Conservation (phyloP, 2,797 vertebrate genomes). For the Crotalus adamanteus region DNA sequence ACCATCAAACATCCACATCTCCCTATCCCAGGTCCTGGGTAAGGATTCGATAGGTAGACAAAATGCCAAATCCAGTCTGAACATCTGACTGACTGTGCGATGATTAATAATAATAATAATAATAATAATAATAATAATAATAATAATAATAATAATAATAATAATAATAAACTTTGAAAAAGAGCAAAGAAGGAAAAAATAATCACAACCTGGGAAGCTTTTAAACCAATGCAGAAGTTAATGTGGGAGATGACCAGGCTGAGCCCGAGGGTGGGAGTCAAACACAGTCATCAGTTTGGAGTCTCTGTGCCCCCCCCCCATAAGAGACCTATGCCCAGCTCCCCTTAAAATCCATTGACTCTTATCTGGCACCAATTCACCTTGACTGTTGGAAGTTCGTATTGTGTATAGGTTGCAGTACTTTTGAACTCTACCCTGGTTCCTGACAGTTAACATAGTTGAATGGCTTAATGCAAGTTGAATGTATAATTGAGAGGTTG, state of each 20-base stretch:
- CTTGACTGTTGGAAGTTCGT: neutral
- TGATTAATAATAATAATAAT: neutral
- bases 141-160: neutral
- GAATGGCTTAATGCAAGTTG: neutral
- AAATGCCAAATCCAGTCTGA: no score
- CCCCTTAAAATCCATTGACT: neutral
- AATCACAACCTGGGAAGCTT: neutral
- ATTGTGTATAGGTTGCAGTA: neutral
- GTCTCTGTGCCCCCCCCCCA: neutral
- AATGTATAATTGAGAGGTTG: neutral
- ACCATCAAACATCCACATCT: no score
- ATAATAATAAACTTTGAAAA: constrained; percentile 1
- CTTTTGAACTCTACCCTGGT: neutral
- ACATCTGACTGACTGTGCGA: no score
- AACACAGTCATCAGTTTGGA: neutral
- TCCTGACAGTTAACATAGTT: neutral
- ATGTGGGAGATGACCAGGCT: neutral
- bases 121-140: neutral
- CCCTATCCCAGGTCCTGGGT: no score
- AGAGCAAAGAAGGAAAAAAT: neutral
- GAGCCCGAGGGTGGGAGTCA: neutral
- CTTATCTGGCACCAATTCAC: neutral
- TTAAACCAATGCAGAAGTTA: neutral
- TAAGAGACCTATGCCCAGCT: neutral
- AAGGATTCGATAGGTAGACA: no score